These are phyloP conservation scores for Oceanodroma leucorhoa DNA, from an alignment of 2,797 vertebrate species.

Conservation along the genomic window DNA sequence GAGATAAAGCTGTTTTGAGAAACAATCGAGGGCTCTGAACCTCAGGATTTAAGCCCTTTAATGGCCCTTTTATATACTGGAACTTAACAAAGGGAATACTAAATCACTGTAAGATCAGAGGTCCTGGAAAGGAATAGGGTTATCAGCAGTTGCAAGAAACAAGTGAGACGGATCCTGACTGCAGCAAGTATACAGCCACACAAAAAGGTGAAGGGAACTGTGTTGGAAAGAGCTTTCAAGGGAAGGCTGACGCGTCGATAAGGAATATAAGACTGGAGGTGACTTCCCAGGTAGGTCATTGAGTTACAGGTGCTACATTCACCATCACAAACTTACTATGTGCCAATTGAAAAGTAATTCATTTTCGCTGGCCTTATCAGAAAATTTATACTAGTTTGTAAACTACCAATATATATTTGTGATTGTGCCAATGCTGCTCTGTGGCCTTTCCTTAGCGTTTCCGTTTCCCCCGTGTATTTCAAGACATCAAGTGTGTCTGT, in stretches of 20 bases:
- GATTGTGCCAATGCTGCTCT: neutral
- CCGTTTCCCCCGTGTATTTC: neutral
- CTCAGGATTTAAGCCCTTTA: neutral
- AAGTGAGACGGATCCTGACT: neutral
- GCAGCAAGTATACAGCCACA: neutral
- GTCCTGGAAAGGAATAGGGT: neutral
- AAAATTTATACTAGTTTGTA: neutral
- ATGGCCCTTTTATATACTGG: neutral
- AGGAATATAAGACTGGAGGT: neutral
- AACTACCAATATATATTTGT: neutral
- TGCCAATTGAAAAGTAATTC: neutral
- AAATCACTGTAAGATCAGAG: neutral
- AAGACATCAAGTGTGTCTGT: neutral
- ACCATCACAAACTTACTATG: neutral
- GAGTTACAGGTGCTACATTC: neutral
- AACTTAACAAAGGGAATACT: neutral
- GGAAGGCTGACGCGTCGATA: rapidly evolving
- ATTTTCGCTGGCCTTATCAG: neutral
- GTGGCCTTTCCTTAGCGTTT: neutral
- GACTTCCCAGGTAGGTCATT: neutral
- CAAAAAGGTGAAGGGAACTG: neutral
- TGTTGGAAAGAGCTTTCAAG: neutral
- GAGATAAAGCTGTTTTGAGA: neutral
- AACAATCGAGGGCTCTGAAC: neutral
- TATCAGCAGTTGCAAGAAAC: neutral